Evolutionary conservation across 2,888 invertebrate genomes (phyloP).

Genomic region (Heliconius charithonia): DNA sequence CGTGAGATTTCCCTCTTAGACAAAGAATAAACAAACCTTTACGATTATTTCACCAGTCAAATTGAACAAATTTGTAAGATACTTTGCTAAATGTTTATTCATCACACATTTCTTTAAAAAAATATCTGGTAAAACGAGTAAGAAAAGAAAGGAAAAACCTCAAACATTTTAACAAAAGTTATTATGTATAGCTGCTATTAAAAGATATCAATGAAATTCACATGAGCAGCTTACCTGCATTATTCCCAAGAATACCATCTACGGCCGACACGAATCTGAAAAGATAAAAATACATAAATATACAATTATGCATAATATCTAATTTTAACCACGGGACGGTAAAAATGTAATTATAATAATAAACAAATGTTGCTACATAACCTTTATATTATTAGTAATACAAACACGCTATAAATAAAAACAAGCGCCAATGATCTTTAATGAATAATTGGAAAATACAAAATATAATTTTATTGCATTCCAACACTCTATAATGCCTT

Average conservation of each 20-base stretch:
- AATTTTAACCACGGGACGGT: neutral
- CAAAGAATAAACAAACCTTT: constrained; percentile 5
- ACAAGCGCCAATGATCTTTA: constrained; percentile 40
- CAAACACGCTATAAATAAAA: constrained; percentile 42
- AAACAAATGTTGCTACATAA: constrained; percentile 30
- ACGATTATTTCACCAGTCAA: constrained; percentile 17
- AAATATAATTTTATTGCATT: constrained; percentile 59
- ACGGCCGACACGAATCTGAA: constrained; percentile 75
- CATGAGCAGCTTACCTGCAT: constrained; percentile 65
- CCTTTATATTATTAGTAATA: constrained; percentile 32
- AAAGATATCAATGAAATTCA: neutral
- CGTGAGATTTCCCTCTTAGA: constrained; percentile 31
- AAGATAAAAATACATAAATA: constrained; percentile 60
- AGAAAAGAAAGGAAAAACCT: neutral
- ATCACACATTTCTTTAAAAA: constrained; percentile 1
- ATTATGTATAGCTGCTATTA: no score
- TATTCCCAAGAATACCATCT: constrained; percentile 70
- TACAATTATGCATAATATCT: neutral
- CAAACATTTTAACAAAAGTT: neutral
- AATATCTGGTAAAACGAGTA: neutral
- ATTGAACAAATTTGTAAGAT: constrained; percentile 18
- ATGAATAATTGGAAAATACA: constrained; percentile 46
- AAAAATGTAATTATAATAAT: constrained; percentile 20
- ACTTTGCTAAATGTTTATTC: constrained; percentile 2
- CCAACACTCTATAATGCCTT: constrained; percentile 56